phyloP scores from a whole-genome alignment of 2,888 invertebrate species.

The Pherbina coryleti region DNA sequence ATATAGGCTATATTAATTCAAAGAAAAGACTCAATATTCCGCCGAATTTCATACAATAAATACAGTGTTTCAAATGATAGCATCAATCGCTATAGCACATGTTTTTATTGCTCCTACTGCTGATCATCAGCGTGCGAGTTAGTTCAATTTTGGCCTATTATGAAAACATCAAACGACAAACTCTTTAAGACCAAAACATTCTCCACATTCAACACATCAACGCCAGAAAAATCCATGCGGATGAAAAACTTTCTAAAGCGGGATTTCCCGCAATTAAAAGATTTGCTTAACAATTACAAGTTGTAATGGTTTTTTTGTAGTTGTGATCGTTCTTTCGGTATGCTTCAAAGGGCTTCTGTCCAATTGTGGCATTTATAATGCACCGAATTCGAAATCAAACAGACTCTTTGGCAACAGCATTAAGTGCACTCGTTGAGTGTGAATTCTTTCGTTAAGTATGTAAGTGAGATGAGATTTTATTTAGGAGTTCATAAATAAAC shows the following conservation, averaged over 20 bases:
- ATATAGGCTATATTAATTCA: constrained; percentile 23
- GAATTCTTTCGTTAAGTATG: background rate
- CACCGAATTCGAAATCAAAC: constrained; percentile 61
- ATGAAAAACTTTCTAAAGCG: constrained; percentile 25
- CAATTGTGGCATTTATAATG: background rate
- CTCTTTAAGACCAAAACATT: constrained; percentile 33
- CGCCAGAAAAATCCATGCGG: constrained; percentile 21
- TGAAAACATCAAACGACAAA: constrained; percentile 61
- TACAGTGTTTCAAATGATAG: background rate
- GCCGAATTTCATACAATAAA: constrained; percentile 8
- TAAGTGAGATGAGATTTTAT: background rate
- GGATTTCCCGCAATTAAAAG: constrained; percentile 52
- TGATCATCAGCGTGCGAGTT: constrained; percentile 7
- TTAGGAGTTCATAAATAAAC: background rate
- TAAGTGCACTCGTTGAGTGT: constrained; percentile 54
- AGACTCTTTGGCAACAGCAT: constrained; percentile 63
- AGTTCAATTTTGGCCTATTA: constrained; percentile 39
- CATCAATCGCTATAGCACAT: background rate
- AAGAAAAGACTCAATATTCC: constrained; percentile 40
- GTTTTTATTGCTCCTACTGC: constrained; percentile 1
- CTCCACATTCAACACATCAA: background rate
- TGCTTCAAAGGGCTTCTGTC: no score
- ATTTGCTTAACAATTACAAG: constrained; percentile 56
- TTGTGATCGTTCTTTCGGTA: no score
- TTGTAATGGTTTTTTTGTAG: constrained; percentile 44